A percentile compares a stretch with the other conserved stretches of the same genome.
phyloP scores from a whole-genome alignment of 2,888 invertebrate species.

The Agonopterix heracliana region DNA sequence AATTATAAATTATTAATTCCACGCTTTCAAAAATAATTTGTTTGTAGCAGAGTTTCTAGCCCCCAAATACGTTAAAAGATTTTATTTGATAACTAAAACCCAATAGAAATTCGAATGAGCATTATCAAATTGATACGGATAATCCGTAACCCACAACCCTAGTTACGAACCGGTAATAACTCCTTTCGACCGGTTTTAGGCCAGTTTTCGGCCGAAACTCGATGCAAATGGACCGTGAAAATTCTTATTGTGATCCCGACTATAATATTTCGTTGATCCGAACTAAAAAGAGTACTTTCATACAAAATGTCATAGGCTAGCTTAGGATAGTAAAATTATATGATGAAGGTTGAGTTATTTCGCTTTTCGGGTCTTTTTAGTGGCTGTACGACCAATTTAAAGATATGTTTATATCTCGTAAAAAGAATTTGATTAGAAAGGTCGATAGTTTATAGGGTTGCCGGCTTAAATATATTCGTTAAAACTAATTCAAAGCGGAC shows the following conservation, averaged over 20 bases:
- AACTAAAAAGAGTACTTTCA: constrained; percentile 1
- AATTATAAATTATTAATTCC: no score
- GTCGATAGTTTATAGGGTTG: not conserved
- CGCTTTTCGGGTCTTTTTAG: not conserved
- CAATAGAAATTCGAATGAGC: no score
- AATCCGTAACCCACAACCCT: constrained; percentile 1
- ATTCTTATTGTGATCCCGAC: constrained; percentile 6
- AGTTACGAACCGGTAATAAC: constrained; percentile 13
- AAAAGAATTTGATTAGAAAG: not conserved
- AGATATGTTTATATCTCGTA: not conserved
- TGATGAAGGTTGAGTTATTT: constrained; percentile 1
- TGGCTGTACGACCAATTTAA: not conserved
- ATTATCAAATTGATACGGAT: no score
- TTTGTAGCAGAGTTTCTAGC: no score
- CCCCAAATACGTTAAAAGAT: no score
- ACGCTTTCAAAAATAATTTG: no score
- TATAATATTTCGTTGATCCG: constrained; percentile 8
- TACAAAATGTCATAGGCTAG: constrained; percentile 2
- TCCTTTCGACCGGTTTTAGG: constrained; percentile 1
- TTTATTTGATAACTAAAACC: no score
- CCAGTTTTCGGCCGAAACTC: constrained; percentile 10
- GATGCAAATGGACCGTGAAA: constrained; percentile 22
- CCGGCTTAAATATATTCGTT: no score
- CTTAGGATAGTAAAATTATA: constrained; percentile 1
- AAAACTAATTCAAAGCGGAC: no score